phyloP scores from a whole-genome alignment of 2,888 invertebrate species.

The Schrankia costaestrigalis region DNA sequence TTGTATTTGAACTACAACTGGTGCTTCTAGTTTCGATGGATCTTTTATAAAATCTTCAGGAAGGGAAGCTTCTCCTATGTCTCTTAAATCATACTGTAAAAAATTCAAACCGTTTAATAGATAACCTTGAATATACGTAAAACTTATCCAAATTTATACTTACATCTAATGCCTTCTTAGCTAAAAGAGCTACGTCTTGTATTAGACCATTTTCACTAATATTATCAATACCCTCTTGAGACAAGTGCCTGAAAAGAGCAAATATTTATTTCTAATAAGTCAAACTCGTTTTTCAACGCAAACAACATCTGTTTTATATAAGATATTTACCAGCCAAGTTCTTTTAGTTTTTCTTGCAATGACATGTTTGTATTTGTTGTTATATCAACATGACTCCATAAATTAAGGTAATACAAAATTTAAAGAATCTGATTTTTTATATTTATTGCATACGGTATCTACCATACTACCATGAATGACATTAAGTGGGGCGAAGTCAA shows the following conservation, averaged over 20 bases:
- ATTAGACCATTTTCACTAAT: conserved; percentile 83
- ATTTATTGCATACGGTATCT: conserved; percentile 63
- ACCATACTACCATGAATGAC: no score
- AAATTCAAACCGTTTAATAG: conserved; percentile 22
- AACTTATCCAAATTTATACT: conserved; percentile 56
- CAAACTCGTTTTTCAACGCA: conserved; percentile 11
- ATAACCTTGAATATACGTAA: no score
- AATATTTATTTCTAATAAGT: conserved; percentile 20
- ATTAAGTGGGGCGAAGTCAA: no score
- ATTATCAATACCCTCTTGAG: conserved; percentile 85
- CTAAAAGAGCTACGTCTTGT: conserved; percentile 82
- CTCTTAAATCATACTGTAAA: conserved; percentile 86
- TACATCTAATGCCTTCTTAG: conserved; percentile 86
- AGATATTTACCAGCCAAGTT: conserved; percentile 83
- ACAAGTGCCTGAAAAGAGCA: conserved; percentile 83
- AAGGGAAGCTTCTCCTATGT: conserved; percentile 88
- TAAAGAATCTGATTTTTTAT: conserved; percentile 50
- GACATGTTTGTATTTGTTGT: conserved; percentile 76
- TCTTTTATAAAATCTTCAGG: conserved; percentile 85
- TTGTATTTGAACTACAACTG: conserved; percentile 92
- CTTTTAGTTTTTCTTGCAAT: conserved; percentile 82
- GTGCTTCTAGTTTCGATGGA: conserved; percentile 70
- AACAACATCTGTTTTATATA: conserved; percentile 15
- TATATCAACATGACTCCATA: conserved; percentile 61
- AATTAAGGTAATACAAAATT: conserved; percentile 58